A percentile compares a stretch with the other conserved stretches of the same genome.
Evolutionary conservation across 2,113 vertebrate species (phyloP).

Genomic region (Oryctolagus cuniculus): DNA sequence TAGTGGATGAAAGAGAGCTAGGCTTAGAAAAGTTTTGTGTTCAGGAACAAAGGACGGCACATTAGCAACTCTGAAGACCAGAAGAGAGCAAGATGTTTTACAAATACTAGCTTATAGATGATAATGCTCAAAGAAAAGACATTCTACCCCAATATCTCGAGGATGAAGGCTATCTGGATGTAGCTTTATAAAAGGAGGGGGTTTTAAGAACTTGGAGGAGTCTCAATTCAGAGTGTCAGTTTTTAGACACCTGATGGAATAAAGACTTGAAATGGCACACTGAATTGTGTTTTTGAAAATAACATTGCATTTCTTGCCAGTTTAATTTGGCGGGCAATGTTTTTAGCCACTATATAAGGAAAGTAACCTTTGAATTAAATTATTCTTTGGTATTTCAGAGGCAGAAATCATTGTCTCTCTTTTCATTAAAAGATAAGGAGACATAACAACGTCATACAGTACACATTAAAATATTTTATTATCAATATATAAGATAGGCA

Average conservation of each 20-base stretch:
- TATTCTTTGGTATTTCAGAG: neutral
- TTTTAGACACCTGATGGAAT: neutral
- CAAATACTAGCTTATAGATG: neutral
- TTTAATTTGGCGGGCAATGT: neutral
- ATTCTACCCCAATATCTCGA: neutral
- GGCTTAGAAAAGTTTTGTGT: neutral
- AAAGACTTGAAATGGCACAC: neutral
- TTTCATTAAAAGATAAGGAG: constrained; percentile 5
- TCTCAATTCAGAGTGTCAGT: neutral
- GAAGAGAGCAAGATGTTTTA: neutral
- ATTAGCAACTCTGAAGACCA: neutral
- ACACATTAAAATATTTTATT: constrained; percentile 44
- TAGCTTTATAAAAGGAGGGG: rapidly evolving
- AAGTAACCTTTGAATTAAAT: neutral
- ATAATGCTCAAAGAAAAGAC: neutral
- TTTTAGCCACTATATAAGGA: neutral
- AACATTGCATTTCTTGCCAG: neutral
- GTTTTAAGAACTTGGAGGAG: rapidly evolving
- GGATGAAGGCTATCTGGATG: neutral
- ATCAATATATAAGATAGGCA: neutral
- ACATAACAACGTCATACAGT: neutral
- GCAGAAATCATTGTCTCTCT: neutral
- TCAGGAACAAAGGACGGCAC: neutral
- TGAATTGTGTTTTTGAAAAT: neutral
- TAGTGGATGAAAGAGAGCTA: neutral